Conservation (phyloP, 2,797 vertebrate genomes). For the Falco concolor region DNA sequence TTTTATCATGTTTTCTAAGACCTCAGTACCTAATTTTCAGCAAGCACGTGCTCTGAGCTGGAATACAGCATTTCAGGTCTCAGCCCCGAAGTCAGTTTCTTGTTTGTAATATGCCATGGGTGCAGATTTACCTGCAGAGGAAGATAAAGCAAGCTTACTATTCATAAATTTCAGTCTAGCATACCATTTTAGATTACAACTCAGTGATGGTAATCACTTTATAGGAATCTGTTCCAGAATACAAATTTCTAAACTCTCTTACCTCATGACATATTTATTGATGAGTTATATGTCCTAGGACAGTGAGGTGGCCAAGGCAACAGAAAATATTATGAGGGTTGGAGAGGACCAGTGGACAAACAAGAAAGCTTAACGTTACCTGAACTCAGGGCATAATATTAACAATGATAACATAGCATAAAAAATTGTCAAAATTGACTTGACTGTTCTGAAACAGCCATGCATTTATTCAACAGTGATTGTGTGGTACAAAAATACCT, state of each 20-base stretch:
- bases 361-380: neutral
- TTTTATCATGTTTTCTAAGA: neutral
- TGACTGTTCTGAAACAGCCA: neutral
- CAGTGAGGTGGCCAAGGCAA: neutral
- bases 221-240: slow-evolving; percentile 11
- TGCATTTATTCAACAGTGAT: neutral
- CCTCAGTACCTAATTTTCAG: neutral
- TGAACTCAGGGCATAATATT: neutral
- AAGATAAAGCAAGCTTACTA: slow-evolving; percentile 6
- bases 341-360: neutral
- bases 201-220: slow-evolving; percentile 21
- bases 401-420: neutral
- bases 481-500: neutral
- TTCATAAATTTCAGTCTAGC: slow-evolving; percentile 25
- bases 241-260: neutral
- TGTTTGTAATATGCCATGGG: neutral
- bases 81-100: neutral
- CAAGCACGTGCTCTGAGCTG: neutral
- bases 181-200: slow-evolving; percentile 25
- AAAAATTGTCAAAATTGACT: neutral
- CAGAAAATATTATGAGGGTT: neutral
- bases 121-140: neutral
- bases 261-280: neutral
- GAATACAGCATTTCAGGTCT: neutral
- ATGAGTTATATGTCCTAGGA: neutral